phyloP scores from a whole-genome alignment of 1,140 invertebrate species.

The Nebria ingens region DNA sequence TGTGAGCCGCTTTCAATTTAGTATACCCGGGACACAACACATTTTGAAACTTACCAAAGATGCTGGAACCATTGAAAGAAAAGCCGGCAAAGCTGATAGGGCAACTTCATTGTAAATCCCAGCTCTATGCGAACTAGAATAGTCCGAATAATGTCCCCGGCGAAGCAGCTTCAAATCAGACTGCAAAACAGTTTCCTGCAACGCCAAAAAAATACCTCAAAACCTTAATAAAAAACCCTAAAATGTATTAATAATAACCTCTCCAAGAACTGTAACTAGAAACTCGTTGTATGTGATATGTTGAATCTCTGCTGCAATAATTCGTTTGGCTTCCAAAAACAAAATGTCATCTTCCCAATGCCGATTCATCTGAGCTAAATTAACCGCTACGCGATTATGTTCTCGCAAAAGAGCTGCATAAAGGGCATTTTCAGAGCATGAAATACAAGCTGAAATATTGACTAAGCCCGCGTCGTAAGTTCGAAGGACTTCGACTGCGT shows the following conservation, averaged over 20 bases:
- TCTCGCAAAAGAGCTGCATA: constrained; percentile 63
- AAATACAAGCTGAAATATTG: constrained; percentile 48
- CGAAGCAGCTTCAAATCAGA: constrained; percentile 50
- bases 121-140: constrained; percentile 69
- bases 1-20: no score
- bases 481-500: constrained; percentile 53
- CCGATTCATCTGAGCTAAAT: constrained; percentile 59
- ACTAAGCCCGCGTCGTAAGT: constrained; percentile 66
- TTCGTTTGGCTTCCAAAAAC: constrained; percentile 66
- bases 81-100: constrained; percentile 60
- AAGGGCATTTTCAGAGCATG: constrained; percentile 39
- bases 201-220: constrained; percentile 16
- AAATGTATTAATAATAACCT: constrained; percentile 34
- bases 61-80: constrained; percentile 60
- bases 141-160: constrained; percentile 60
- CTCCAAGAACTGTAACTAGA: constrained; percentile 65
- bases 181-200: constrained; percentile 50
- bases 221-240: not conserved
- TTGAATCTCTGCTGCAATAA: constrained; percentile 71
- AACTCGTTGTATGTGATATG: constrained; percentile 81
- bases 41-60: constrained; percentile 40
- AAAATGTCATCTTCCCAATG: constrained; percentile 78
- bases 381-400: constrained; percentile 73
- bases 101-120: constrained; percentile 67
- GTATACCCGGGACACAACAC: no score